These are phyloP conservation scores for Phthorimaea operculella DNA, from an alignment of 1,140 invertebrate species.

Conservation along the genomic window DNA sequence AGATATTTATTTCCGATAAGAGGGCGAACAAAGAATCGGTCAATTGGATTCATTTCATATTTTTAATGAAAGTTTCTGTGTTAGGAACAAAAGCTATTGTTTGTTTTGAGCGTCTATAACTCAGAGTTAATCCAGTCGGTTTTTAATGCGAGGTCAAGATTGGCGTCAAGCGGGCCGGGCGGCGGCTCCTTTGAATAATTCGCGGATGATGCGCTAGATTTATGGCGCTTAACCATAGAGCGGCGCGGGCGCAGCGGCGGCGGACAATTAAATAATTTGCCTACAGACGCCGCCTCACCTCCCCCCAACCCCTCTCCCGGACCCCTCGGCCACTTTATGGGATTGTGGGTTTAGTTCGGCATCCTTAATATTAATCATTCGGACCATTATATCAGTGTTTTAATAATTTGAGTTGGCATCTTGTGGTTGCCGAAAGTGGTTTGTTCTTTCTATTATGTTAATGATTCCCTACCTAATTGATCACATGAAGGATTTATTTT, in stretches of 20 bases:
- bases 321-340: not conserved
- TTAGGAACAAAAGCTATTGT: not conserved
- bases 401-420: not conserved
- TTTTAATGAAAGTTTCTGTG: not conserved
- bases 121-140: not conserved
- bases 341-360: not conserved
- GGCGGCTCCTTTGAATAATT: conserved; percentile 59
- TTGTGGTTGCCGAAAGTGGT: not conserved
- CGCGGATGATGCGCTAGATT: conserved; percentile 52
- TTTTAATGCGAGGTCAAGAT: conserved; percentile 1
- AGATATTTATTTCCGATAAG: too few species aligned
- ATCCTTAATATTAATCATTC: not conserved
- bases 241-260: conserved; percentile 21
- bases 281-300: conserved; percentile 31
- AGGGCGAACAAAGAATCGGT: too few species aligned
- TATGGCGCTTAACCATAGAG: conserved; percentile 57
- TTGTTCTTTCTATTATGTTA: too few species aligned
- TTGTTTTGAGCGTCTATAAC: not conserved
- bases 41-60: too few species aligned
- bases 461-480: too few species aligned
- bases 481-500: too few species aligned
- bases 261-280: conserved; percentile 62
- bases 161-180: conserved; percentile 12
- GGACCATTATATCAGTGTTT: not conserved
- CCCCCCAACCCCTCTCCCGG: not conserved